Evolutionary conservation across 2,113 vertebrate genomes (phyloP).

Genomic region (Gallinago media): DNA sequence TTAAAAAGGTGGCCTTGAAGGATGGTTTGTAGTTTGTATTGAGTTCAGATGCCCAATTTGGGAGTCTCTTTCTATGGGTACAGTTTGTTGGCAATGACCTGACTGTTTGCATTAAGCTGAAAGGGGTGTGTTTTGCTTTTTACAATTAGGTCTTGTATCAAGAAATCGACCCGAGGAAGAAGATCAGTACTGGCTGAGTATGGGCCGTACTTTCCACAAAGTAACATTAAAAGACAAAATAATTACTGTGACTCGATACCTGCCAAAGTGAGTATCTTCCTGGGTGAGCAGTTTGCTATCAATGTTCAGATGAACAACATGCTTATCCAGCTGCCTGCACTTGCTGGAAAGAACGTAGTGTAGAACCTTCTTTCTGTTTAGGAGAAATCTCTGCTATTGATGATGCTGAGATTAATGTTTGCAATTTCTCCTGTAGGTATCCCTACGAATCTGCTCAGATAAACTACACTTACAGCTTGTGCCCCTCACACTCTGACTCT

Average conservation of each 20-base stretch:
- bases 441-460: slow-evolving; percentile 94
- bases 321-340: not conserved
- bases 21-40: not conserved
- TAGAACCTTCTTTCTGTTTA: not conserved
- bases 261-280: slow-evolving; percentile 90
- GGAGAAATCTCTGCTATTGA: not conserved
- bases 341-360: not conserved
- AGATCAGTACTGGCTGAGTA: slow-evolving; percentile 95
- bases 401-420: not conserved
- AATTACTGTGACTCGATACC: slow-evolving; percentile 96
- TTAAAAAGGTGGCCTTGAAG: not conserved
- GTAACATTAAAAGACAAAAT: slow-evolving; percentile 97
- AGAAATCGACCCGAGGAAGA: slow-evolving; percentile 91
- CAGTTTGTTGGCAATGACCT: not conserved
- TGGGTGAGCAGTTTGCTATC: not conserved
- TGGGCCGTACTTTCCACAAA: slow-evolving; percentile 98
- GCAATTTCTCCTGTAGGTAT: slow-evolving; percentile 79
- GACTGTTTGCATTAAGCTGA: not conserved
- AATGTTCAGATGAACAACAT: not conserved
- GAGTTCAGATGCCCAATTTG: not conserved
- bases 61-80: not conserved
- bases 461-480: slow-evolving; percentile 96
- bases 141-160: slow-evolving; percentile 87
- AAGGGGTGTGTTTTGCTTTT: not conserved
- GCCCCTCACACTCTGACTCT: slow-evolving; percentile 90